Conservation (phyloP, 2,888 invertebrate genomes). For the Agonopterix heracliana region DNA sequence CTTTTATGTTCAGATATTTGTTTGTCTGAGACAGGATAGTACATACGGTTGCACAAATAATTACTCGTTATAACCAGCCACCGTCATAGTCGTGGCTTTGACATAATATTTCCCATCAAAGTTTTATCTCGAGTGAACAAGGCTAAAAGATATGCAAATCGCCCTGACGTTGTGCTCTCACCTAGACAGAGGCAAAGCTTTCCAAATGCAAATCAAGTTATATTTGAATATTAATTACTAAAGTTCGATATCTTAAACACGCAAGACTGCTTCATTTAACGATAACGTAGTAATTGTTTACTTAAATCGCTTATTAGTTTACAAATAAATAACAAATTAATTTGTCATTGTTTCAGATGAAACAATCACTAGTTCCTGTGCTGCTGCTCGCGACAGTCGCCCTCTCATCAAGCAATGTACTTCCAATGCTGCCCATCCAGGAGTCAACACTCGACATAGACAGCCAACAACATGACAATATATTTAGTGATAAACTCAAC, state of each 20-base stretch:
- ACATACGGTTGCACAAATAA: no score
- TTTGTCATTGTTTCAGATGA: conserved; percentile 58
- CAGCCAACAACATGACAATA: conserved; percentile 56
- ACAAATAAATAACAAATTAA: neutral
- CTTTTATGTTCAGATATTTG: no score
- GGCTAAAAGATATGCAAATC: conserved; percentile 17
- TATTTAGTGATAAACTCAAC: conserved; percentile 40
- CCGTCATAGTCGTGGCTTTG: no score
- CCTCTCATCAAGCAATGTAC: conserved; percentile 56
- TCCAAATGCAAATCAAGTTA: conserved; percentile 21
- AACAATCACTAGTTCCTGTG: conserved; percentile 43
- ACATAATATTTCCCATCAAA: neutral
- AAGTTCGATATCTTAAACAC: conserved; percentile 5
- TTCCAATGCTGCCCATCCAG: conserved; percentile 44
- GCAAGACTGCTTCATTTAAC: no score
- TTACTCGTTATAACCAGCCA: no score
- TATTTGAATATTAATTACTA: conserved; percentile 26
- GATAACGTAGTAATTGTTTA: no score
- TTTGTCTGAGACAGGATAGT: no score
- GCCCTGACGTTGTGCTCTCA: neutral
- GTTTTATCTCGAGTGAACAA: conserved; percentile 8
- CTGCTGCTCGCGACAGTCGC: conserved; percentile 53
- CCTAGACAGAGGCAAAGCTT: conserved; percentile 9
- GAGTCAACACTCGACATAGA: conserved; percentile 31
- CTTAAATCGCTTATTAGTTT: no score